Conservation (phyloP, 2,113 vertebrate genomes). For the Enhydra lutris region DNA sequence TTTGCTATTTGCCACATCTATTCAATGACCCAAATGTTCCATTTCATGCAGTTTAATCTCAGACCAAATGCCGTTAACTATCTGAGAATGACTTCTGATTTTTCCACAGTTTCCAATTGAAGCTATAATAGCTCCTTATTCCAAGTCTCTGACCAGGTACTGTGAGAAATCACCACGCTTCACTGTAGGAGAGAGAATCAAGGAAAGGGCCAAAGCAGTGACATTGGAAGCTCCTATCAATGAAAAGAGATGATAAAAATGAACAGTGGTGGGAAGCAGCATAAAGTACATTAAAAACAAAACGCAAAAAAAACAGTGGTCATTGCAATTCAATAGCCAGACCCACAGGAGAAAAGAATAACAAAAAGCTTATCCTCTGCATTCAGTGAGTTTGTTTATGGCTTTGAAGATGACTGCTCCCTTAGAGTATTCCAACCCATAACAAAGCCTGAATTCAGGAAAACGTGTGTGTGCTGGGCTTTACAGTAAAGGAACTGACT, state of each 20-base stretch:
- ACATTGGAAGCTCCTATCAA: constrained; percentile 34
- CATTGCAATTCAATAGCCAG: constrained; percentile 56
- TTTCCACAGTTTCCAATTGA: constrained; percentile 41
- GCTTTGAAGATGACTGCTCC: constrained; percentile 31
- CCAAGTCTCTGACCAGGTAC: constrained; percentile 56
- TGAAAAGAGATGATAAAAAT: constrained; percentile 58
- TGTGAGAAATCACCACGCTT: constrained; percentile 60
- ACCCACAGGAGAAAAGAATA: constrained; percentile 9
- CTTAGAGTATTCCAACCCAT: not conserved
- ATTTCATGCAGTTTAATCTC: constrained; percentile 77
- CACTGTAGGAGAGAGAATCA: not conserved
- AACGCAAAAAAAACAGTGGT: not conserved
- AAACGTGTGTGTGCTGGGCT: not conserved
- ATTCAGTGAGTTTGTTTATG: constrained; percentile 43
- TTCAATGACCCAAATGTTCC: constrained; percentile 74
- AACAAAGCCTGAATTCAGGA: not conserved
- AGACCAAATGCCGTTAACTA: constrained; percentile 67
- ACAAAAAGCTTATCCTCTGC: constrained; percentile 19
- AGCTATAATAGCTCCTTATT: constrained; percentile 73
- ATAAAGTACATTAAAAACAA: constrained; percentile 39
- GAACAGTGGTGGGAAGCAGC: constrained; percentile 43
- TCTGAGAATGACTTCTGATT: constrained; percentile 64
- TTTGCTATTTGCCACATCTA: constrained; percentile 71
- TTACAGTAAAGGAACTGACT: not conserved
- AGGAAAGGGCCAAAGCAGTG: not conserved